Evolutionary conservation across 2,797 vertebrate species (phyloP), one percentile per base, ranked within the genome.

Genomic region (Artibeus jamaicensis): DNA sequence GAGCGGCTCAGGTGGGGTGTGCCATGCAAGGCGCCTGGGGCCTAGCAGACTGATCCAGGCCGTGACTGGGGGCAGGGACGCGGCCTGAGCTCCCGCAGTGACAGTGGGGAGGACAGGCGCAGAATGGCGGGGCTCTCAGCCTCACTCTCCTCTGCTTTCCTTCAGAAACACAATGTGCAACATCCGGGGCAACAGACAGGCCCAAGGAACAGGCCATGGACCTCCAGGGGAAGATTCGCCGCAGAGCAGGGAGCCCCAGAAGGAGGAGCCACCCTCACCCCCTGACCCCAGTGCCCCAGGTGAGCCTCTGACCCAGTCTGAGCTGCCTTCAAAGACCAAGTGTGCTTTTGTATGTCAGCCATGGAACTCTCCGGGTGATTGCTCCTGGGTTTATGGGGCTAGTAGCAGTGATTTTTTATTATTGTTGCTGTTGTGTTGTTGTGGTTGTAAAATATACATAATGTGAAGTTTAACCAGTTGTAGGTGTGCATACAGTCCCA

Each of bases 161-260:
- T 98, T 91, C 98, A 99, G 99, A 97, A 99, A 99, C 97, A 99
- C 99, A 0, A 98, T 99, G 95, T 98, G 98, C 97, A 99, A 97
- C 94, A 98, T 99, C 57, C 98, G 98, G 67, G 93, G 98, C 95
- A 99, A 98, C 94, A 98, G 98, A 79, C 98, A 99, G 5, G 98
- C 98, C 81, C 98, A 98, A 94, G 98, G 99, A 7, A 87, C 89
- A n/a, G 98, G 97, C 82, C 99, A 98, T 0, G 55, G 98, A 39
- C 98, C 98, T 91, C 97, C 86, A 11, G 93, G 97, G 0, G 98
- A 98, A 8, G 97, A 97, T 48, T 95, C 97, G 11, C 71, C 88
- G 22, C 96, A 95, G 1, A 91, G 70, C 21, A 44, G 70, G 73
- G 97, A 97, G 53, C 93, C 86, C 5, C 70, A 21, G 1, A 65